Conservation (phyloP, 2,797 vertebrate genomes). For the Parauchenoglanis ngamensis region DNA sequence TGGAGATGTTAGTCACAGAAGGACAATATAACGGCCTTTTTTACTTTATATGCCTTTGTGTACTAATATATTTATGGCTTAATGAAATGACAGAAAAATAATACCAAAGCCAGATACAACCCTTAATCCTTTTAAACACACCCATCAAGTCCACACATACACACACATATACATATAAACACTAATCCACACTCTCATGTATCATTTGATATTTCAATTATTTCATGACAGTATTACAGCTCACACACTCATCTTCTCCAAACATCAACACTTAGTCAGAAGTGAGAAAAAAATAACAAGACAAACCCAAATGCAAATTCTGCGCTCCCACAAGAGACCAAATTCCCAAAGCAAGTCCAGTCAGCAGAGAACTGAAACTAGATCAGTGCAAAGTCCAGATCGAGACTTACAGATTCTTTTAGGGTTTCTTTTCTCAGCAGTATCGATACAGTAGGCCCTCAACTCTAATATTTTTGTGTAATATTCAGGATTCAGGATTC, state of each 20-base stretch:
- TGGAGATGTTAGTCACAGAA: not conserved
- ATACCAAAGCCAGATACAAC: not conserved
- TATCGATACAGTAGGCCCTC: not conserved
- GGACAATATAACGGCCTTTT: not conserved
- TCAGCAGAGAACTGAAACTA: not conserved
- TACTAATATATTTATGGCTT: not conserved
- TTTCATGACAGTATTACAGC: not conserved
- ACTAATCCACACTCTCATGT: not conserved
- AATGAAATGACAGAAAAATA: conserved; percentile 14
- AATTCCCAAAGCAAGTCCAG: conserved; percentile 9
- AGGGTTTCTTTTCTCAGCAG: not conserved
- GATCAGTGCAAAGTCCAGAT: not conserved
- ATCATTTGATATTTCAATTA: not conserved
- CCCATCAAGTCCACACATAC: not conserved
- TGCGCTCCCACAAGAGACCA: not conserved
- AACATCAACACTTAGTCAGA: not conserved
- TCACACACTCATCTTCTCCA: not conserved
- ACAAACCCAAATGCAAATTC: not conserved
- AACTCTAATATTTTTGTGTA: conserved; percentile 12
- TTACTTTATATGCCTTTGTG: not conserved
- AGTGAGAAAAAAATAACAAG: not conserved
- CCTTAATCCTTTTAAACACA: not conserved
- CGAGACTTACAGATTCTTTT: not conserved
- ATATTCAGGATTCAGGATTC: conserved; percentile 16
- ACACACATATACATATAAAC: not conserved